Evolutionary conservation across 1,140 invertebrate species (phyloP).

Genomic region (Sinella curviseta): DNA sequence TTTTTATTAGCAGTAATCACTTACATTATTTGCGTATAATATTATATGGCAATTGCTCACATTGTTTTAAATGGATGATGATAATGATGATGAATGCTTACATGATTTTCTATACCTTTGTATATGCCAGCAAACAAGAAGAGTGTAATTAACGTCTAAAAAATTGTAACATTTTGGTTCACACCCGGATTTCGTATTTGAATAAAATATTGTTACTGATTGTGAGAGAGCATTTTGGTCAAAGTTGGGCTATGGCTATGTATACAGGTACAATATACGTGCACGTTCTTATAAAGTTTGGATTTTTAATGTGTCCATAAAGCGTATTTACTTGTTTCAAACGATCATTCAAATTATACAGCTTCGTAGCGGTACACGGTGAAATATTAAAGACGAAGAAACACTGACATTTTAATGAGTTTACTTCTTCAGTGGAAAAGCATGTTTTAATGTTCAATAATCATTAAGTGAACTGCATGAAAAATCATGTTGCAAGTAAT

Average conservation of each 20-base stretch:
- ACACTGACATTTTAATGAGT: slow-evolving; percentile 7
- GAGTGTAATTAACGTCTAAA: not conserved
- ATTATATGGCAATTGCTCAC: not conserved
- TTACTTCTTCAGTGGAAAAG: slow-evolving; percentile 2
- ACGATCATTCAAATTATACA: not conserved
- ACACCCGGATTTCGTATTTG: not conserved
- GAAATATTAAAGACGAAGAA: not conserved
- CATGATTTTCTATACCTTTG: not conserved
- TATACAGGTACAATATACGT: not conserved
- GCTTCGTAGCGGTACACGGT: too few relatives aligned
- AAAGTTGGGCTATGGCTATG: not conserved
- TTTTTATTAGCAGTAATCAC: slow-evolving; percentile 1
- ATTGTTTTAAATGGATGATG: not conserved
- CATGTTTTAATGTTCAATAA: slow-evolving; percentile 3
- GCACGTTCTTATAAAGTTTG: too few relatives aligned
- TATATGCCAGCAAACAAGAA: not conserved
- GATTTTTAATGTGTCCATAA: not conserved
- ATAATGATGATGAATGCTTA: not conserved
- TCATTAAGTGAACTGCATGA: slow-evolving; percentile 7
- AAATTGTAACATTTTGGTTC: not conserved
- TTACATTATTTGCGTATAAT: not conserved
- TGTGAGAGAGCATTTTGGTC: not conserved
- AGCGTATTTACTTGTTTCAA: not conserved
- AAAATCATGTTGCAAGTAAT: slow-evolving; percentile 8
- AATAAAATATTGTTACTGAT: not conserved